A percentile compares a stretch with the other conserved stretches of the same genome.
These are phyloP conservation scores for Guaruba guarouba DNA, from an alignment of 2,113 vertebrate genomes.

Conservation along the genomic window DNA sequence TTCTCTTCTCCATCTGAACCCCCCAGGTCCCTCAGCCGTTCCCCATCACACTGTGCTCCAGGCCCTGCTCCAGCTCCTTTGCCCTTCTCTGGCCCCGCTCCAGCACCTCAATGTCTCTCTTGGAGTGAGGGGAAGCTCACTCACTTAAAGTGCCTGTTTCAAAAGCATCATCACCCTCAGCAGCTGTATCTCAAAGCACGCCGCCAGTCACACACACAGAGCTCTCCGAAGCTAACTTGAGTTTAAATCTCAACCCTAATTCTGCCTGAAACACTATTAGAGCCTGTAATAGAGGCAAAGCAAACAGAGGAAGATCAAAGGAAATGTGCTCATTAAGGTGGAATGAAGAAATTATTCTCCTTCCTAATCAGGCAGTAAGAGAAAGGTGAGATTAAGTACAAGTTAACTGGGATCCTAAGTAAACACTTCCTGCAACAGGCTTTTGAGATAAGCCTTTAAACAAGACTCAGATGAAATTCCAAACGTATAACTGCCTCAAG, in stretches of 20 bases:
- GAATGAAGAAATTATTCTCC: neutral
- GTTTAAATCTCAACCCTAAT: neutral
- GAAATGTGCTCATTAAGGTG: neutral
- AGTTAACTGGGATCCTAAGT: neutral
- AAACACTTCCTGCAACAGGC: neutral
- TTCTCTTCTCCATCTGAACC: no score
- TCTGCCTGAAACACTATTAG: neutral
- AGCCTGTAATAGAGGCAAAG: neutral
- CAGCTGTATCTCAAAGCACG: neutral
- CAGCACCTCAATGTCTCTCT: neutral
- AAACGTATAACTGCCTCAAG: fast-evolving
- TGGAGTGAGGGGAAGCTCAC: neutral
- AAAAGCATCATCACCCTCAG: fast-evolving
- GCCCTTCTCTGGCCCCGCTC: neutral
- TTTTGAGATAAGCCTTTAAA: neutral
- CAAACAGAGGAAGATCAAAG: neutral
- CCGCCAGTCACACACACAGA: neutral
- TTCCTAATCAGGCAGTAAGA: neutral
- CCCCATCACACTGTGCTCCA: neutral
- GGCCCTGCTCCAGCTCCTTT: neutral
- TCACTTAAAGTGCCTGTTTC: neutral
- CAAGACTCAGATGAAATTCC: neutral
- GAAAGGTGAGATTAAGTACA: neutral
- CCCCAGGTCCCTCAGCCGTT: neutral
- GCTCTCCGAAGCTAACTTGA: neutral